Base-by-base conservation (phyloP, 2,888 invertebrate species). In the Hydraecia micacea region DNA sequence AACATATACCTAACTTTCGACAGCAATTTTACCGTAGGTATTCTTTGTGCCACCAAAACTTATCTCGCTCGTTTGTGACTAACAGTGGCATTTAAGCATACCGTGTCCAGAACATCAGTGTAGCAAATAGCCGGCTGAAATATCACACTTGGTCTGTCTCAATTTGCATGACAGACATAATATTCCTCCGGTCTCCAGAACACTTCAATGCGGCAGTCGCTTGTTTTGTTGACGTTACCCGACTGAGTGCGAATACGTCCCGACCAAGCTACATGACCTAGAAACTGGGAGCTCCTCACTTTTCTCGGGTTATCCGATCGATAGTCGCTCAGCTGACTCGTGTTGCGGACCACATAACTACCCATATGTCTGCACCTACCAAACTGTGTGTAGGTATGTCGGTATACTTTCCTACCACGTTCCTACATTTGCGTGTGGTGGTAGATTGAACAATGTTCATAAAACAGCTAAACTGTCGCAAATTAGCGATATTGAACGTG, bases 291-390 rank as follows among this genome's bases (percentile, higher is more conserved):
- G 36, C 76, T 86, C n/a, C 46, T 81, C 11, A 73, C 60, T 70
- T 88, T 82, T 49, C 83, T 81, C 87, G 91, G 77, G 79, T 92
- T 73, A 76, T 67, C 77, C 79, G 92, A 93, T 94, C 94, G 92
- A 94, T 94, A 91, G 46, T 42, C 74, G 79, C 85, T 83, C 91
- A 93, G 92, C 93, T 93, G 93, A 92, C 90, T 84, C 73, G 75
- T 84, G 63, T 78, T 83, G 81, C 83, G 80, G 82, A 79, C 84
- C 74, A 77, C 62, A 75, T 77, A 77, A 18, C 52, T 72, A 85
- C 15, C 62, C 52, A 68, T 72, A 39, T 71, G 73, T 70, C 66
- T 76, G 68, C 58, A 55, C 11, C 62, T 60, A n/a, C 2, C 5
- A n/a, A 58, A 58, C 25, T 63, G n/a, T n/a, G 18, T 36, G 32